Evolutionary conservation across 1,140 invertebrate genomes (phyloP).

Genomic region (silkworm (Bombyx mori)): ASM3026992v2 NC_085128.1:7405501-7406000

Average conservation of each 20-base stretch:
- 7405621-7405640: too few relatives aligned
- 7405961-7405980: constrained; percentile 75
- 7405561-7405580: constrained; percentile 60
- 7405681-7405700: constrained; percentile 20
- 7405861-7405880: constrained; percentile 63
- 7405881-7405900: constrained; percentile 56
- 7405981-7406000: constrained; percentile 82
- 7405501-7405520: constrained; percentile 83
- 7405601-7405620: constrained; percentile 20
- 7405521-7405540: constrained; percentile 75
- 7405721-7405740: constrained; percentile 49
- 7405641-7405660: constrained; percentile 6
- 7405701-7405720: constrained; percentile 52
- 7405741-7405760: constrained; percentile 46
- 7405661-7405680: too few relatives aligned
- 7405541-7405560: constrained; percentile 68
- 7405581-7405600: constrained; percentile 35
- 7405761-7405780: constrained; percentile 59
- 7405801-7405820: constrained; percentile 48
- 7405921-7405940: constrained; percentile 87
- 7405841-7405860: constrained; percentile 46
- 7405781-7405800: constrained; percentile 44
- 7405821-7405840: constrained; percentile 26
- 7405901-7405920: constrained; percentile 60
- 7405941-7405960: constrained; percentile 81